phyloP scores from a whole-genome alignment of 1,140 invertebrate genomes.

The Drosophila oshimai region DNA sequence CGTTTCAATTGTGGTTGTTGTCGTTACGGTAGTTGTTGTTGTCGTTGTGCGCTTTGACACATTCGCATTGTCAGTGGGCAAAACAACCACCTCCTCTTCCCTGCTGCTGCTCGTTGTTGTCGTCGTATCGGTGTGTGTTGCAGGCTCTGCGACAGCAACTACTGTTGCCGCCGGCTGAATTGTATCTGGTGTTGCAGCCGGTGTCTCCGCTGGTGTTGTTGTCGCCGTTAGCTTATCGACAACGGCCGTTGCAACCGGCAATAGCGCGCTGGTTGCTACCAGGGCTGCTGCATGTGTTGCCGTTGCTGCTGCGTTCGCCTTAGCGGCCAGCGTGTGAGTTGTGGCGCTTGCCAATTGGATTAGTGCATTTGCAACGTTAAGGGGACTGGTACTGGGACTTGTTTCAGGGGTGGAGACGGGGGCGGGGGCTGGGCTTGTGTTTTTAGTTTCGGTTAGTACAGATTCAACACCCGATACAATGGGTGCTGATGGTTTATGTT shows the following conservation, averaged over 20 bases:
- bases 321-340: slow-evolving; percentile 70
- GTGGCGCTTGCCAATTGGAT: slow-evolving; percentile 81
- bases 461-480: slow-evolving; percentile 20
- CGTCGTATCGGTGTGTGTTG: slow-evolving; percentile 34
- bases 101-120: slow-evolving; percentile 25
- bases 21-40: slow-evolving; percentile 53
- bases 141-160: not conserved
- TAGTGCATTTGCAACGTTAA: slow-evolving; percentile 78
- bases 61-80: slow-evolving; percentile 17
- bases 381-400: slow-evolving; percentile 53
- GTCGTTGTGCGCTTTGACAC: slow-evolving; percentile 40
- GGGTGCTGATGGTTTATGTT: slow-evolving; percentile 17
- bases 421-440: slow-evolving; percentile 10
- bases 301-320: slow-evolving; percentile 66
- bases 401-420: slow-evolving; percentile 42
- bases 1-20: slow-evolving; percentile 56
- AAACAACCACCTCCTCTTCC: slow-evolving; percentile 3
- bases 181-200: slow-evolving; percentile 1
- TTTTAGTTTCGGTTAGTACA: slow-evolving; percentile 65
- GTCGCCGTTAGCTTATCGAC: slow-evolving; percentile 54
- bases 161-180: slow-evolving; percentile 9
- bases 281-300: slow-evolving; percentile 66
- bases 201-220: slow-evolving; percentile 34
- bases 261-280: slow-evolving; percentile 55
- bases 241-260: slow-evolving; percentile 62